Percentiles rank a stretch among this genome's conserved stretches.
Evolutionary conservation across 2,888 invertebrate species (phyloP).

Genomic region (Minunthozetes semirufus): DNA sequence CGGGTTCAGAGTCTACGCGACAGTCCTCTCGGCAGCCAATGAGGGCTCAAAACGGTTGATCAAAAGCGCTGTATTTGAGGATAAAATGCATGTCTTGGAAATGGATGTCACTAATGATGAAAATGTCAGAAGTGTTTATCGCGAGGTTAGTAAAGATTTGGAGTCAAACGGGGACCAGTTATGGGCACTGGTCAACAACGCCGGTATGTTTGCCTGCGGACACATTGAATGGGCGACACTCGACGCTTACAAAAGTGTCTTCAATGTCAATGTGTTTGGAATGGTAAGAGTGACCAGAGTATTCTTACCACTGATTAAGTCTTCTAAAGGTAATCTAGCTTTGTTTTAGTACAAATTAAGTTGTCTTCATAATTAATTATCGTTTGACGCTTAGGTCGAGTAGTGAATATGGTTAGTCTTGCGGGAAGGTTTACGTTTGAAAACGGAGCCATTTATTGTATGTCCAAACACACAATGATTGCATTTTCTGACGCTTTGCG

Average conservation of each 20-base stretch:
- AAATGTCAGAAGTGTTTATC: constrained; percentile 42
- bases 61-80: not conserved
- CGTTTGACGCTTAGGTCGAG: too few relatives aligned
- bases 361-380: not conserved
- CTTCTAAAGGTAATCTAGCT: constrained; percentile 41
- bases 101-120: constrained; percentile 47
- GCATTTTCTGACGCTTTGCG: constrained; percentile 46
- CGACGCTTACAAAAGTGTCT: constrained; percentile 47
- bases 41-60: constrained; percentile 21
- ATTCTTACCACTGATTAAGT: constrained; percentile 46
- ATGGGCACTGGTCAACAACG: constrained; percentile 54
- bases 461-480: constrained; percentile 46
- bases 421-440: constrained; percentile 37
- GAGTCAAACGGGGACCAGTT: constrained; percentile 45
- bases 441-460: constrained; percentile 43
- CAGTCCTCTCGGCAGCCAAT: constrained; percentile 15
- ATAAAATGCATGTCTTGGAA: constrained; percentile 45
- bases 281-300: constrained; percentile 45
- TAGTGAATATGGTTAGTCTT: constrained; percentile 45
- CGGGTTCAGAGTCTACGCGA: constrained; percentile 37
- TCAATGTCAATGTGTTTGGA: constrained; percentile 47
- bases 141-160: constrained; percentile 27
- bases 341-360: not conserved
- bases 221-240: constrained; percentile 52
- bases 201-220: constrained; percentile 50